Conservation (phyloP, 1,140 invertebrate species). For the Ptiloglossa arizonensis region DNA sequence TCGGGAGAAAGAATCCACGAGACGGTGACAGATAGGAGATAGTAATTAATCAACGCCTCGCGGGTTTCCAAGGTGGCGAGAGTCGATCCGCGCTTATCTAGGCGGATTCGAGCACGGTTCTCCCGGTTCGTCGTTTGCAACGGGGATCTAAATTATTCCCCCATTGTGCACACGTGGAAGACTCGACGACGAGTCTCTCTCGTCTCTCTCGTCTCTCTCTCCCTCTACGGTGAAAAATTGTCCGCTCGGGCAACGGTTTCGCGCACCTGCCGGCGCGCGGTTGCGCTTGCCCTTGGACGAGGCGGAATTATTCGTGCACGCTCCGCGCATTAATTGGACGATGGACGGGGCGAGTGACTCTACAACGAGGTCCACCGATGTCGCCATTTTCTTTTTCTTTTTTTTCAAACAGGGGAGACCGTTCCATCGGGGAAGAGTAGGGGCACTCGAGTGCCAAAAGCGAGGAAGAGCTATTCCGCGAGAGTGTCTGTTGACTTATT, state of each 20-base stretch:
- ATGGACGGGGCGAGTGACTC: background rate
- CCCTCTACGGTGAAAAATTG: conserved; percentile 12
- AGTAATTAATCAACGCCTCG: background rate
- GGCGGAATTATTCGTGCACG: conserved; percentile 14
- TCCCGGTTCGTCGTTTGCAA: conserved; percentile 15
- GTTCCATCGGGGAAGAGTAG: too few relatives aligned
- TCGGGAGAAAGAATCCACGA: background rate
- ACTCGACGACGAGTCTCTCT: background rate
- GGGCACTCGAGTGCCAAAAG: too few relatives aligned
- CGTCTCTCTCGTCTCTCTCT: too few relatives aligned
- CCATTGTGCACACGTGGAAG: too few relatives aligned
- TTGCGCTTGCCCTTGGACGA: conserved; percentile 20
- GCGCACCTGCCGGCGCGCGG: conserved; percentile 32
- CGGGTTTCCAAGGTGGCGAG: conserved; percentile 5
- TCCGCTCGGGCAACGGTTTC: conserved; percentile 22
- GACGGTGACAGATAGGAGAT: background rate
- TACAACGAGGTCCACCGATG: too few relatives aligned
- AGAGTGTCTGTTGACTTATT: too few relatives aligned
- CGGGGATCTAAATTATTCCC: conserved; percentile 27
- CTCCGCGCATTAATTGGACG: conserved; percentile 32
- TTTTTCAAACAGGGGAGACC: too few relatives aligned
- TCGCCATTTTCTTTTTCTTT: too few relatives aligned
- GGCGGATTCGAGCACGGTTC: background rate
- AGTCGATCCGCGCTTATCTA: conserved; percentile 15
- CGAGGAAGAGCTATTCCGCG: too few relatives aligned